Evolutionary conservation across 1,140 invertebrate species (phyloP).

Genomic region (Paralvinella palmiformis): DNA sequence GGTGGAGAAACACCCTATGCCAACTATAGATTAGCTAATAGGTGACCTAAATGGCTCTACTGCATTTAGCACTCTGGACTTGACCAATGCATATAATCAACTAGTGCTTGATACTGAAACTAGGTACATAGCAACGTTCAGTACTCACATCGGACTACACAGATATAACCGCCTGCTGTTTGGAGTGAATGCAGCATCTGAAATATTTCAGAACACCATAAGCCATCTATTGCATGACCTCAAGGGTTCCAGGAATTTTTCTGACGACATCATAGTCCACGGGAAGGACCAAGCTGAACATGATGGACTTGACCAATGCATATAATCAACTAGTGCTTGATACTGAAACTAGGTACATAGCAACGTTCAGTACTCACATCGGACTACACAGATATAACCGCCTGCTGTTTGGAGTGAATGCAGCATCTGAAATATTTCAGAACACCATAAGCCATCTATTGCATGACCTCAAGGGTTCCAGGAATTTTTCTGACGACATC

Average conservation of each 20-base stretch:
- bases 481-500: conserved; percentile 24
- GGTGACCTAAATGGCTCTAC: conserved; percentile 24
- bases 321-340: conserved; percentile 35
- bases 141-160: no score
- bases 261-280: conserved; percentile 24
- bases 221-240: conserved; percentile 15
- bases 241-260: conserved; percentile 16
- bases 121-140: conserved; percentile 23
- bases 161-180: neutral
- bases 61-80: conserved; percentile 29
- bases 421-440: no score
- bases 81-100: conserved; percentile 30
- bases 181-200: conserved; percentile 1
- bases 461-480: conserved; percentile 10
- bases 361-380: no score
- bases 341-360: conserved; percentile 23
- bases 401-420: no score
- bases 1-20: conserved; percentile 28
- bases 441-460: no score
- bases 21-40: conserved; percentile 30
- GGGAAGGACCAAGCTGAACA: conserved; percentile 23
- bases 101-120: conserved; percentile 27
- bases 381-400: no score
- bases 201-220: conserved; percentile 7
- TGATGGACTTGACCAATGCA: conserved; percentile 28